Percentiles rank a stretch among this genome's conserved stretches.
Evolutionary conservation across 2,797 vertebrate genomes (phyloP).

Genomic region (Phrynocephalus forsythii): DNA sequence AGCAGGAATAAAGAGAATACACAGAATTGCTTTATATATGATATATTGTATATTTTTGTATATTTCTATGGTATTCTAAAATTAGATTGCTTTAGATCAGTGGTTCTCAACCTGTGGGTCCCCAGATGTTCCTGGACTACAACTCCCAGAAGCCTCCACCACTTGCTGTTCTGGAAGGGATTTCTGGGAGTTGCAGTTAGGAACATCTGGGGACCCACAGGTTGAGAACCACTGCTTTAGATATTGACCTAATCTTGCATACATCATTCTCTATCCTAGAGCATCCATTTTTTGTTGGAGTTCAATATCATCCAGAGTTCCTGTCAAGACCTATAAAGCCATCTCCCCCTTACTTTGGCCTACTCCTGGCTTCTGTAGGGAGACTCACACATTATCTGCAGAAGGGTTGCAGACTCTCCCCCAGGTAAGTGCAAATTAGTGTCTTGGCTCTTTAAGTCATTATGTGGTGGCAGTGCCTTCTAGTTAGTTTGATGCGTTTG

Average conservation of each 20-base stretch:
- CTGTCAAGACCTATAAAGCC: constrained; percentile 96
- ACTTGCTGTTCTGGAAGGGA: no score
- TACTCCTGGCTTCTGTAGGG: constrained; percentile 90
- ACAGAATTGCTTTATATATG: not conserved
- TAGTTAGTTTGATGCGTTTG: no score
- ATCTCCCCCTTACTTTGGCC: constrained; percentile 92
- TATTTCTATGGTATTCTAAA: rapidly evolving
- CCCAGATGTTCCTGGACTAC: no score
- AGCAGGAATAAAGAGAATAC: not conserved
- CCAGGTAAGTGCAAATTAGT: constrained; percentile 81
- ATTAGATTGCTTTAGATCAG: not conserved
- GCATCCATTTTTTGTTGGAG: constrained; percentile 93
- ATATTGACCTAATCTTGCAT: not conserved
- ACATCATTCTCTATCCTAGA: constrained; percentile 75
- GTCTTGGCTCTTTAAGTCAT: not conserved
- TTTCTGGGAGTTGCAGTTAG: no score
- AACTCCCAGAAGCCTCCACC: no score
- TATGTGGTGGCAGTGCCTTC: not conserved
- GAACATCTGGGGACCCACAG: no score
- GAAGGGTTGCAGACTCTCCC: constrained; percentile 92
- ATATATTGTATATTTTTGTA: not conserved
- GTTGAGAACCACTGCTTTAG: not conserved
- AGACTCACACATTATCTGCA: constrained; percentile 89
- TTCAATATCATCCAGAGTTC: constrained; percentile 97
- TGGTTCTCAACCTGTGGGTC: no score